Evolutionary conservation across 2,113 vertebrate genomes (phyloP).

Genomic region (rabbit (Oryctolagus cuniculus)): DNA sequence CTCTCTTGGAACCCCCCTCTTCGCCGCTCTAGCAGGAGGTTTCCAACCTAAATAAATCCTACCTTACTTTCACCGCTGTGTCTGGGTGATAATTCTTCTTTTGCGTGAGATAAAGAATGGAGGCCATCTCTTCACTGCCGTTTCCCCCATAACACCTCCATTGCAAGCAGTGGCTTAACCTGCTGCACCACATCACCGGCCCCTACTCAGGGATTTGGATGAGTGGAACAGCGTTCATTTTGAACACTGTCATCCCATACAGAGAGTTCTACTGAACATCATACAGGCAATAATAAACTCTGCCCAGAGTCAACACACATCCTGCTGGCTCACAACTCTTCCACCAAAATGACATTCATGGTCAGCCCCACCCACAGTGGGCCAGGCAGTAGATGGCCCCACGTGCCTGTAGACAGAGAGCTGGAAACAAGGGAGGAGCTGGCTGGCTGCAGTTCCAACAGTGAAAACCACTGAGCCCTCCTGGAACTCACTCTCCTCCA

Average conservation of each 20-base stretch:
- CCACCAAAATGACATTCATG: not conserved
- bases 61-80: too few species aligned
- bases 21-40: too few species aligned
- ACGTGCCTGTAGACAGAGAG: not conserved
- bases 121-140: too few species aligned
- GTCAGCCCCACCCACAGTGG: not conserved
- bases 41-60: too few species aligned
- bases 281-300: not conserved
- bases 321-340: not conserved
- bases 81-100: too few species aligned
- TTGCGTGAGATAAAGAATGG: too few species aligned
- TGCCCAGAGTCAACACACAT: not conserved
- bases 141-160: too few species aligned
- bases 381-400: not conserved
- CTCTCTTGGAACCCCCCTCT: too few species aligned
- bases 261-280: not conserved
- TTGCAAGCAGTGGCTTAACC: too few species aligned
- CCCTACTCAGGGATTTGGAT: not conserved
- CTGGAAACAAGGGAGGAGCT: not conserved
- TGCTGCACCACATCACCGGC: too few species aligned
- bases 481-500: not conserved
- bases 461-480: not conserved
- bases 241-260: not conserved
- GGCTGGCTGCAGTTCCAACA: not conserved
- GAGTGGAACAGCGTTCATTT: not conserved